These are phyloP conservation scores for Sympetrum striolatum DNA, from an alignment of 2,888 invertebrate species.

Conservation along the genomic window DNA sequence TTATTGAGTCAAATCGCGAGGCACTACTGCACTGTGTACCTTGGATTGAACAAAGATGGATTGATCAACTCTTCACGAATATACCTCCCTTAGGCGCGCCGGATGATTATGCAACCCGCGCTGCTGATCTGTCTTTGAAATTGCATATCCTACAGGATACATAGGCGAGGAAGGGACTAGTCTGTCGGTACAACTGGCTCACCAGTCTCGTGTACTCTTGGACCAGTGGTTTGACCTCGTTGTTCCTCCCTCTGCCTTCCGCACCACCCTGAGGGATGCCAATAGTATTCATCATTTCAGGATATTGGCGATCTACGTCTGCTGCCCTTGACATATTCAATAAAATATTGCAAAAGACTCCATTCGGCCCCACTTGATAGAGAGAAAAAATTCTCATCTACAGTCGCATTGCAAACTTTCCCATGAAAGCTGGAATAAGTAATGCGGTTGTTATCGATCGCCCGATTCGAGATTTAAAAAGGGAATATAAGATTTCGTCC, in stretches of 20 bases:
- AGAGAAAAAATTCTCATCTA: neutral
- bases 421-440: no score
- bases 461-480: no score
- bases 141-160: constrained; percentile 20
- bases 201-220: neutral
- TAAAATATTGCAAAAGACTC: neutral
- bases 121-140: neutral
- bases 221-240: neutral
- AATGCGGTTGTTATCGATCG: no score
- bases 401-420: neutral
- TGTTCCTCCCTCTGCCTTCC: neutral
- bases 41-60: no score
- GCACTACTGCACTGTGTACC: no score
- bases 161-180: neutral
- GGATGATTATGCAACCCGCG: constrained; percentile 3
- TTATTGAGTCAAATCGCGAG: no score
- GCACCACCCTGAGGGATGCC: neutral
- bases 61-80: neutral
- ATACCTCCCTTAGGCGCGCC: neutral
- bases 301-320: neutral
- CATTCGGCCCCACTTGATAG: neutral
- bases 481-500: no score
- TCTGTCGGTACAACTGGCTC: neutral
- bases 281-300: neutral
- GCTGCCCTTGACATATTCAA: neutral